Evolutionary conservation across 2,113 vertebrate genomes (phyloP).

Genomic region (Oryzias celebensis): DNA sequence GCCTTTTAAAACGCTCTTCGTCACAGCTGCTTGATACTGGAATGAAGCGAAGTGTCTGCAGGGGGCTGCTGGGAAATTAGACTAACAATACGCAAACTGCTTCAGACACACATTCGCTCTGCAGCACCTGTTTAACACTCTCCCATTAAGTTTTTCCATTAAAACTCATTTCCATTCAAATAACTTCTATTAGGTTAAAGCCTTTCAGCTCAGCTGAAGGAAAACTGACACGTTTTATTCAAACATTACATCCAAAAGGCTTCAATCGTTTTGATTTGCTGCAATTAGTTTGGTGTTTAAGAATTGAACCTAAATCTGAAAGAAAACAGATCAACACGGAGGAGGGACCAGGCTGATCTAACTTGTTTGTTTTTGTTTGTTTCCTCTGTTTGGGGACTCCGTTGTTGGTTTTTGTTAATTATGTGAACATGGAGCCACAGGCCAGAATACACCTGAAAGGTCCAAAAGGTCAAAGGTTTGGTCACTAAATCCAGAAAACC

Average conservation of each 20-base stretch:
- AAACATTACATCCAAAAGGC: not conserved
- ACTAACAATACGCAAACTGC: slow-evolving; percentile 47
- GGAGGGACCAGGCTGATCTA: no score
- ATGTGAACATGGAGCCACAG: no score
- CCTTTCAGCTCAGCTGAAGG: slow-evolving; percentile 13
- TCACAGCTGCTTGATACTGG: slow-evolving; percentile 60
- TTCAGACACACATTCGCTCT: slow-evolving; percentile 44
- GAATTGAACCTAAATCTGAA: no score
- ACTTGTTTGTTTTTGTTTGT: no score
- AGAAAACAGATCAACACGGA: no score
- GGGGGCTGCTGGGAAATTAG: slow-evolving; percentile 61
- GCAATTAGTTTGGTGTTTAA: no score
- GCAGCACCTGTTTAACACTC: slow-evolving; percentile 20
- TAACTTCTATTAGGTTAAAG: slow-evolving; percentile 28
- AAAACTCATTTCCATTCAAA: slow-evolving; percentile 26
- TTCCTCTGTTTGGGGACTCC: no score
- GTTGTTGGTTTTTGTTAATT: no score
- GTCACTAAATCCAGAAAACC: no score
- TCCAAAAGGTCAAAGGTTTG: no score
- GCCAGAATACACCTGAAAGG: no score
- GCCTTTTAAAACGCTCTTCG: slow-evolving; percentile 62
- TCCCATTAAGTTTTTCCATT: slow-evolving; percentile 34
- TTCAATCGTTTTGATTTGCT: no score
- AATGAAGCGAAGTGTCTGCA: slow-evolving; percentile 57
- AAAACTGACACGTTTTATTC: slow-evolving; percentile 1